A percentile compares a stretch with the other conserved stretches of the same genome.
phyloP scores from a whole-genome alignment of 1,140 invertebrate genomes.

The Megathymus violae region DNA sequence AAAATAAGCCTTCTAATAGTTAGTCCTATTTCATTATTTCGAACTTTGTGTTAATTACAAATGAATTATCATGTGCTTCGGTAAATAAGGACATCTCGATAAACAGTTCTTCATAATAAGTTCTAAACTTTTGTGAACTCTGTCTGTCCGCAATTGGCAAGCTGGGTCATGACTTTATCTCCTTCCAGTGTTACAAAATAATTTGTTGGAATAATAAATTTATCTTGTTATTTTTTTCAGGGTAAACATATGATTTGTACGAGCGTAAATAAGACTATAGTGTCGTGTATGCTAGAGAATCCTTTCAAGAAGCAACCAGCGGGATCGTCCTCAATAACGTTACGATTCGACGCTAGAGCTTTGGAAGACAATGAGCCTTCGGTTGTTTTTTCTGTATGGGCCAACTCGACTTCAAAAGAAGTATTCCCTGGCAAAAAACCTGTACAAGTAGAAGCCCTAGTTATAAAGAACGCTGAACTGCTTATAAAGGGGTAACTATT shows the following conservation, averaged over 20 bases:
- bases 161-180: too few species aligned
- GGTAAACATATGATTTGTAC: conserved; percentile 87
- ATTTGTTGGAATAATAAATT: too few species aligned
- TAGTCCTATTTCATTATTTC: too few species aligned
- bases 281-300: conserved; percentile 94
- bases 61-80: too few species aligned
- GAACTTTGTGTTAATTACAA: too few species aligned
- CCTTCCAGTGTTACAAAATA: too few species aligned
- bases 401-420: conserved; percentile 94
- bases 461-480: conserved; percentile 93
- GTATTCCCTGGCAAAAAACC: conserved; percentile 84
- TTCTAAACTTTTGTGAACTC: too few species aligned
- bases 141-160: too few species aligned
- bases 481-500: conserved; percentile 89
- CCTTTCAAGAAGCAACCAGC: conserved; percentile 89
- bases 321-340: conserved; percentile 84
- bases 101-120: too few species aligned
- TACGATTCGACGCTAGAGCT: conserved; percentile 92
- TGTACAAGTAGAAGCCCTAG: conserved; percentile 84
- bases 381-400: conserved; percentile 89
- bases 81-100: too few species aligned
- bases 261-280: conserved; percentile 88
- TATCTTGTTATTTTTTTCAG: too few species aligned
- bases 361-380: conserved; percentile 88
- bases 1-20: too few species aligned